Percentiles rank a stretch among this genome's conserved stretches.
Evolutionary conservation across 2,888 invertebrate genomes (phyloP).

Genomic region (Leptopterna dolabrata): DNA sequence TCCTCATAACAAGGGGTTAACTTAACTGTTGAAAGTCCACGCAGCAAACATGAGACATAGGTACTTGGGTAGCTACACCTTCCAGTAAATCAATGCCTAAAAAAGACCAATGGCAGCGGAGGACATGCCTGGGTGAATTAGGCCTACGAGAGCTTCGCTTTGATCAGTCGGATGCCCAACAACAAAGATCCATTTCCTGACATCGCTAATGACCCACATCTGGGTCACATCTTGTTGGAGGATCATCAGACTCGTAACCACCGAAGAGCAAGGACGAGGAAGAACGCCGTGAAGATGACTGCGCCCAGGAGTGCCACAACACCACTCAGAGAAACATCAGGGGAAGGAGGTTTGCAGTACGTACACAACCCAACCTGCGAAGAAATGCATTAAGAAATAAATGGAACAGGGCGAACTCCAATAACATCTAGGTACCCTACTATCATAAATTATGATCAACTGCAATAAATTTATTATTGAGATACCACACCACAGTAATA

Average conservation of each 20-base stretch:
- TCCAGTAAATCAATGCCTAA: too few relatives aligned
- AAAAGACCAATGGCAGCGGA: too few relatives aligned
- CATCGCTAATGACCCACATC: neutral
- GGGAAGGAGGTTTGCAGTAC: conserved; percentile 66
- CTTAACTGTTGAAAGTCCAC: too few relatives aligned
- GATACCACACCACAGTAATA: too few relatives aligned
- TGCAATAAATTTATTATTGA: too few relatives aligned
- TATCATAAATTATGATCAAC: too few relatives aligned
- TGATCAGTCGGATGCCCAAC: neutral
- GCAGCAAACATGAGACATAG: too few relatives aligned
- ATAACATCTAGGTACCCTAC: too few relatives aligned
- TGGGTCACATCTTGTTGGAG: neutral
- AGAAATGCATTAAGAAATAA: conserved; percentile 59
- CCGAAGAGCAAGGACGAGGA: conserved; percentile 33
- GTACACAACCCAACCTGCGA: conserved; percentile 66
- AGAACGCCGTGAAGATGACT: conserved; percentile 36
- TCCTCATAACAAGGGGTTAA: too few relatives aligned
- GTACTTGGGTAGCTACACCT: too few relatives aligned
- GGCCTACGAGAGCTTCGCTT: neutral
- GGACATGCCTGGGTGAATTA: neutral
- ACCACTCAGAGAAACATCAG: conserved; percentile 47
- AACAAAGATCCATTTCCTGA: neutral
- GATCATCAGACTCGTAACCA: conserved; percentile 16
- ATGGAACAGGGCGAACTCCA: too few relatives aligned
- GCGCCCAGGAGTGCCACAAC: conserved; percentile 43